Evolutionary conservation across 2,888 invertebrate species (phyloP).

Genomic region (Eupithecia centaureata): DNA sequence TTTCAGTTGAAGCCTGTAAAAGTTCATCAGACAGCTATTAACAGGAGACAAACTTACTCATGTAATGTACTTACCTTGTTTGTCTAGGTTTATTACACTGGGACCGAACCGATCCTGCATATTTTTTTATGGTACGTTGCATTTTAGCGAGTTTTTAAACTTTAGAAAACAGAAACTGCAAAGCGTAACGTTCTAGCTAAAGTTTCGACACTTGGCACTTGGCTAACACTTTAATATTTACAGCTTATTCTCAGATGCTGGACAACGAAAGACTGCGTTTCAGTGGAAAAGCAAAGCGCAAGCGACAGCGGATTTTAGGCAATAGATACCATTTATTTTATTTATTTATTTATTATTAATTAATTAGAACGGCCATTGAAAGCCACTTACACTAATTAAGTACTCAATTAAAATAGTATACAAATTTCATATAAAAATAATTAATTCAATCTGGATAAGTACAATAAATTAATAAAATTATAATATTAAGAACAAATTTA

Average conservation of each 20-base stretch:
- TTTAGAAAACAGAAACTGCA: conserved; percentile 4
- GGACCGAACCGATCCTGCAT: background rate
- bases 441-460: too few relatives aligned
- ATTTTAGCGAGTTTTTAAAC: background rate
- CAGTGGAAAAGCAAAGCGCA: background rate
- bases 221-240: conserved; percentile 26
- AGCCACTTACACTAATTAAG: too few relatives aligned
- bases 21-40: background rate
- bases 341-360: too few relatives aligned
- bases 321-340: too few relatives aligned
- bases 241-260: conserved; percentile 10
- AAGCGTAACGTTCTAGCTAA: conserved; percentile 10
- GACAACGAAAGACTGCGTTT: background rate
- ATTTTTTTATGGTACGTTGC: background rate
- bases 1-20: background rate
- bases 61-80: background rate
- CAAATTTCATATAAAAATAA: too few relatives aligned
- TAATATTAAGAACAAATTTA: too few relatives aligned
- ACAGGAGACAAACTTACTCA: background rate
- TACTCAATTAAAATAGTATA: too few relatives aligned
- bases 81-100: background rate
- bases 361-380: too few relatives aligned
- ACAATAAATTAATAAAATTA: too few relatives aligned
- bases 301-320: background rate
- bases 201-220: conserved; percentile 23